Conservation (phyloP, 2,888 invertebrate genomes). For the Tiliacea aurago region DNA sequence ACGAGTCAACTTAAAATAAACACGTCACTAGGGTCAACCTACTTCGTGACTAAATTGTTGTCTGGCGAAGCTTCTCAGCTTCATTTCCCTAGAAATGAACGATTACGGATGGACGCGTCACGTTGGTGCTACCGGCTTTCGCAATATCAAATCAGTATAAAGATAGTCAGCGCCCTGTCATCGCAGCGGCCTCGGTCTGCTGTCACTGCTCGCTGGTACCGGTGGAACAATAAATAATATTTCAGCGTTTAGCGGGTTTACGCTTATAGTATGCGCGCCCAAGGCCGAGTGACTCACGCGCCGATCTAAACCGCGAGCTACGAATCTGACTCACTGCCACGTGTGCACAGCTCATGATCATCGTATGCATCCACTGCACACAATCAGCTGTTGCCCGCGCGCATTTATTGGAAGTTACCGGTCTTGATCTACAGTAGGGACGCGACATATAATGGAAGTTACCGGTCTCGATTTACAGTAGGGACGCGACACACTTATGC, state of each 20-base stretch:
- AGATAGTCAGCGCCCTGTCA: constrained; percentile 69
- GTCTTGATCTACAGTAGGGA: constrained; percentile 29
- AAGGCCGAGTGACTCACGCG: constrained; percentile 88
- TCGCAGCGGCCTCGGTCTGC: constrained; percentile 74
- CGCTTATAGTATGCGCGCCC: constrained; percentile 75
- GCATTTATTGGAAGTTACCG: constrained; percentile 45
- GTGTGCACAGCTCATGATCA: constrained; percentile 68
- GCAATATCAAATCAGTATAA: constrained; percentile 54
- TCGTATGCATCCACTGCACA: constrained; percentile 62
- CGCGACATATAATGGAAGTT: constrained; percentile 38
- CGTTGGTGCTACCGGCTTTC: constrained; percentile 51
- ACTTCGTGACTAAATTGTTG: constrained; percentile 18
- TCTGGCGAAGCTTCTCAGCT: constrained; percentile 33
- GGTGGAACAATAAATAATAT: constrained; percentile 85
- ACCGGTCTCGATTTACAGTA: constrained; percentile 35
- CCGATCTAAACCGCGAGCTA: constrained; percentile 77
- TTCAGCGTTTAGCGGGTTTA: constrained; percentile 82
- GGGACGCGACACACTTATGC: constrained; percentile 12
- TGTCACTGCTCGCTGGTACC: constrained; percentile 75
- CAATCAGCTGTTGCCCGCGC: constrained; percentile 68
- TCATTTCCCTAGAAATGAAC: constrained; percentile 15
- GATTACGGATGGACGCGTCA: constrained; percentile 27
- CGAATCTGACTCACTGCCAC: constrained; percentile 78
- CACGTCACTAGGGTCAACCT: constrained; percentile 21
- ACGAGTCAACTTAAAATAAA: constrained; percentile 27